Evolutionary conservation across 2,888 invertebrate species (phyloP).

Genomic region (Entomobrya multifasciata): DNA sequence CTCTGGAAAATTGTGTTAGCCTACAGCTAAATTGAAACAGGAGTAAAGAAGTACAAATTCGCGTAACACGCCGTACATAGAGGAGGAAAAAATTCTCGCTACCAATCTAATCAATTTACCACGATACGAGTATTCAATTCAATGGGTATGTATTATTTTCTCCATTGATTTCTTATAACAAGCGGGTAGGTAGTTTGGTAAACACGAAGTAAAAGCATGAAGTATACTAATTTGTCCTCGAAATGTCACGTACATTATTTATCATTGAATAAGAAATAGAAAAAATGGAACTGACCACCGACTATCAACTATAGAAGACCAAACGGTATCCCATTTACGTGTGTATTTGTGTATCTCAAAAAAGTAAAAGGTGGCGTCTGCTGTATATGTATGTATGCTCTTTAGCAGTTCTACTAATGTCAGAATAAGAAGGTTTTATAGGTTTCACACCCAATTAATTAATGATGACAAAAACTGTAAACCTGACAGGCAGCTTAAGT

Average conservation of each 20-base stretch:
- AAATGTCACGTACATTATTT: slow-evolving; percentile 26
- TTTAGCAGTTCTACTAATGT: no score
- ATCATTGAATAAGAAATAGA: background rate
- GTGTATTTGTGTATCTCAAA: no score
- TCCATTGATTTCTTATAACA: slow-evolving; percentile 13
- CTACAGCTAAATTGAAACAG: background rate
- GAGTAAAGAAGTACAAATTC: background rate
- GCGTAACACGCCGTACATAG: background rate
- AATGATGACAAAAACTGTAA: slow-evolving; percentile 1
- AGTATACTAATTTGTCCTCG: slow-evolving; percentile 26
- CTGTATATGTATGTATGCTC: background rate
- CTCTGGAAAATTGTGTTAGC: background rate
- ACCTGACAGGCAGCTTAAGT: slow-evolving; percentile 27
- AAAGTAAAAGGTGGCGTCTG: background rate
- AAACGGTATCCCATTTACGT: background rate
- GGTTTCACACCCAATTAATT: slow-evolving; percentile 11
- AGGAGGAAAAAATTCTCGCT: no score
- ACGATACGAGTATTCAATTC: background rate
- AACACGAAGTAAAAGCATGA: background rate
- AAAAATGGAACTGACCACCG: slow-evolving; percentile 24
- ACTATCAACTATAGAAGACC: background rate
- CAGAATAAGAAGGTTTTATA: no score
- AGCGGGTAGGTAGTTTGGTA: background rate
- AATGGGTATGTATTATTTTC: background rate
- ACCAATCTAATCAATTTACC: background rate